Conservation (phyloP, 2,888 invertebrate species). For the Himalopsyche tibetana region DNA sequence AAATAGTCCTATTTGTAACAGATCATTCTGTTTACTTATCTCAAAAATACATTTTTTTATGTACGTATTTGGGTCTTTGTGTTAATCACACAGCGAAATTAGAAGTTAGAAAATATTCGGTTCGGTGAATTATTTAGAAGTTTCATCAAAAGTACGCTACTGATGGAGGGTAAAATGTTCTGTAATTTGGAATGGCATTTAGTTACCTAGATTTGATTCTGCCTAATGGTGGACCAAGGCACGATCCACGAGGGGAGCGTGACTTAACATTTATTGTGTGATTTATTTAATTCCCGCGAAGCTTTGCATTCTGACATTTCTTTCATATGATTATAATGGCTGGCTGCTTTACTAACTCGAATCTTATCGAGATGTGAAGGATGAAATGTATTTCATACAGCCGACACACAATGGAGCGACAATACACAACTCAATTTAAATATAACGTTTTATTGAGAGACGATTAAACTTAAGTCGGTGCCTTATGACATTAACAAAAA, state of each 20-base stretch:
- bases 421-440: conserved; percentile 43
- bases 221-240: neutral
- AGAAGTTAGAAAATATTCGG: too few relatives aligned
- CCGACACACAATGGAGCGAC: conserved; percentile 23
- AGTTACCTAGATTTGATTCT: conserved; percentile 1
- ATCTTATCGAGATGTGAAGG: conserved; percentile 58
- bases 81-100: too few relatives aligned
- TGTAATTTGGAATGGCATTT: neutral
- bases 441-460: conserved; percentile 27
- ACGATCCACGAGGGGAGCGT: conserved; percentile 50
- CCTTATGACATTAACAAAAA: too few relatives aligned
- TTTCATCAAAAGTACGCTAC: too few relatives aligned
- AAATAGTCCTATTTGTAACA: too few relatives aligned
- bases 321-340: conserved; percentile 62
- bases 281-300: conserved; percentile 65
- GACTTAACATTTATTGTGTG: conserved; percentile 63
- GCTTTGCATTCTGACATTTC: conserved; percentile 64
- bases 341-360: conserved; percentile 58
- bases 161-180: too few relatives aligned
- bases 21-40: too few relatives aligned
- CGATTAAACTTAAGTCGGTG: neutral
- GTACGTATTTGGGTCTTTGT: too few relatives aligned
- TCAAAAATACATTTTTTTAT: too few relatives aligned
- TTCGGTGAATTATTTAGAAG: too few relatives aligned
- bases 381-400: conserved; percentile 53